Conservation (phyloP, 92 coral and sea anemone genomes). For the Palythoa grandis region DNA sequence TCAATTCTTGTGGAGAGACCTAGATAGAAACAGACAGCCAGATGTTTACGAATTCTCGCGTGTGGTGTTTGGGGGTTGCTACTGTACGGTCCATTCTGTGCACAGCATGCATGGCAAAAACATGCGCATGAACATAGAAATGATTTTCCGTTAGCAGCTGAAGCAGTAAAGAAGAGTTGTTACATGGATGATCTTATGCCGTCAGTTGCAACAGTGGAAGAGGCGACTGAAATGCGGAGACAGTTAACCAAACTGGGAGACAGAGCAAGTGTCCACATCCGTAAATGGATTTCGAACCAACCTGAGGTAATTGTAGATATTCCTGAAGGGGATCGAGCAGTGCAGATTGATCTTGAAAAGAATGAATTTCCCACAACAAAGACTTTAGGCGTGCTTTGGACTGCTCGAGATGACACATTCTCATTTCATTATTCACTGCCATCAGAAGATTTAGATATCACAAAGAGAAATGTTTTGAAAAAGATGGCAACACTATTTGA, state of each 20-base stretch:
- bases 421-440: slow-evolving; percentile 48
- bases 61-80: slow-evolving; percentile 73
- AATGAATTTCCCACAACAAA: neutral
- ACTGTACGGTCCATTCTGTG: slow-evolving; percentile 67
- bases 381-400: neutral
- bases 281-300: slow-evolving; percentile 6
- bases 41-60: slow-evolving; percentile 60
- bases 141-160: slow-evolving; percentile 37
- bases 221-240: neutral
- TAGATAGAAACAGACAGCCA: slow-evolving; percentile 51
- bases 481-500: neutral
- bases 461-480: slow-evolving; percentile 47
- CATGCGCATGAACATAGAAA: slow-evolving; percentile 36
- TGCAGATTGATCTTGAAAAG: neutral
- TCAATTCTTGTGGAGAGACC: slow-evolving; percentile 55
- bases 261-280: slow-evolving; percentile 10
- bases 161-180: slow-evolving; percentile 10
- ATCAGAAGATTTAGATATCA: slow-evolving; percentile 30
- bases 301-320: slow-evolving; percentile 4
- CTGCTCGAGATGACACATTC: neutral
- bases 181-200: neutral
- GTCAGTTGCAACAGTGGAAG: neutral
- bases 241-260: neutral
- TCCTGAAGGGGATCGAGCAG: no score
- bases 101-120: slow-evolving; percentile 59